These are phyloP conservation scores for Montipora cactus DNA, from an alignment of 64 coral and sea anemone species.

Conservation along the genomic window DNA sequence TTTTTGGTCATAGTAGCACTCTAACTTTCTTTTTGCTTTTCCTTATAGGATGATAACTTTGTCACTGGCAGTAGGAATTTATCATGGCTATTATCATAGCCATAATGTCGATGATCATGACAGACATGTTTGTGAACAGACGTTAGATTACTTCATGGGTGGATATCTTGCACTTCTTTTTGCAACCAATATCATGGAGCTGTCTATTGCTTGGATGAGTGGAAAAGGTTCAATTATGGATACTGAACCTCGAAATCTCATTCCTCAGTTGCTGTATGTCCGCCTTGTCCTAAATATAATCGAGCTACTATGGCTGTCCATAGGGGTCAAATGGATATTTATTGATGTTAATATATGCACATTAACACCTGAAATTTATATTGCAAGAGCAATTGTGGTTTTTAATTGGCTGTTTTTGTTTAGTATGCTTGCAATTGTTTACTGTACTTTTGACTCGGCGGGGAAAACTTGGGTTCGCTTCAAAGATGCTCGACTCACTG, in stretches of 20 bases:
- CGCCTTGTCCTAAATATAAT: slow-evolving; percentile 84
- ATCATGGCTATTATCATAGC: slow-evolving; percentile 78
- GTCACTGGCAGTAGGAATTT: slow-evolving; percentile 69
- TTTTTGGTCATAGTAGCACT: too few species aligned
- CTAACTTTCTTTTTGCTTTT: neutral
- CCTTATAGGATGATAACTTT: slow-evolving; percentile 86
- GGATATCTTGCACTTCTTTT: slow-evolving; percentile 96
- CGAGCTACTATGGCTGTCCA: slow-evolving; percentile 90
- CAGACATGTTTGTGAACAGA: slow-evolving; percentile 86
- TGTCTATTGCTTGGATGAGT: slow-evolving; percentile 95
- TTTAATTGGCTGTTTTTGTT: slow-evolving; percentile 98
- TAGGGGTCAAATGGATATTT: slow-evolving; percentile 98
- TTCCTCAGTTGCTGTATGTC: slow-evolving; percentile 88
- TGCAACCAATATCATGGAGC: slow-evolving; percentile 95
- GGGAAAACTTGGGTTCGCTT: slow-evolving; percentile 87
- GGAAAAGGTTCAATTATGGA: slow-evolving; percentile 94
- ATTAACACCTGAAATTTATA: slow-evolving; percentile 70
- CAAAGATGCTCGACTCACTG: slow-evolving; percentile 64
- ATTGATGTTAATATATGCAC: slow-evolving; percentile 60
- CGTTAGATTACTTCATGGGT: slow-evolving; percentile 95
- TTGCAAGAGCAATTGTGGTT: slow-evolving; percentile 85
- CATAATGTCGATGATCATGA: slow-evolving; percentile 36
- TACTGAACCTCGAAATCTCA: slow-evolving; percentile 84
- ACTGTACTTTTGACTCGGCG: slow-evolving; percentile 97
- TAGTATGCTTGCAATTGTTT: slow-evolving; percentile 73